Evolutionary conservation across 1,140 invertebrate genomes (phyloP), one percentile per base, ranked within the genome.

Genomic region (Saccostrea echinata): DNA sequence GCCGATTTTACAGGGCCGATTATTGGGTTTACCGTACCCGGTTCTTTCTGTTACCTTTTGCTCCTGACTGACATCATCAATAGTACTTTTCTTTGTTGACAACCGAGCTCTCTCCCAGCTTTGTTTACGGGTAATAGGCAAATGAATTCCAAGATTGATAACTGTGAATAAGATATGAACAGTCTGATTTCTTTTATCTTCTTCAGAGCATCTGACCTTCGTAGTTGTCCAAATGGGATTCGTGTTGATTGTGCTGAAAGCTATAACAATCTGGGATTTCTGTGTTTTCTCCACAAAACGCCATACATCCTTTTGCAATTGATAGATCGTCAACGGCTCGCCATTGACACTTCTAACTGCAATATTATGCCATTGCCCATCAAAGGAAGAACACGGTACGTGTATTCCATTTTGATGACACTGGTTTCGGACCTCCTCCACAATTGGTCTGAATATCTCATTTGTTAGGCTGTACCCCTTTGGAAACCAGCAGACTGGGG

Each of bases 401-500:
- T 86, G 33, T 33, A 86, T 27, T 12, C 85, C 85, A 57, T 18
- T 21, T 12, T 18, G 51, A 30, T 80, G 18, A 43, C 85, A 86
- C 16, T 13, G 18, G 24, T 80, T 9, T 64, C 43, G 57, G 13
- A 85, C 84, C 27, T 61, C 13, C 33, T 43, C 84, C 16, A 85
- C 24, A 57, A 86, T 80, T n/a, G 43, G 21, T 61, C 85, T 16
- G 2, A 86, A n/a, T 24, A 51, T 27, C 61, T 64, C 55, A 43
- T 55, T 85, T 16, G 6, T 27, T 35, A 85, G 27, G 21, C 27
- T 64, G 33, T 85, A 85, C 21, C 84, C 84, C 61, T 85, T 85
- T 68, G 84, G 84, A 68, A 85, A 85, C 84, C 84, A 85, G 53
- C 55, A 85, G 21, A 85, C 27, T 3, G 84, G 57, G 35, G 51